Evolutionary conservation across 2,888 invertebrate genomes (phyloP).

Genomic region (Leptinotarsa rubiginosa): DNA sequence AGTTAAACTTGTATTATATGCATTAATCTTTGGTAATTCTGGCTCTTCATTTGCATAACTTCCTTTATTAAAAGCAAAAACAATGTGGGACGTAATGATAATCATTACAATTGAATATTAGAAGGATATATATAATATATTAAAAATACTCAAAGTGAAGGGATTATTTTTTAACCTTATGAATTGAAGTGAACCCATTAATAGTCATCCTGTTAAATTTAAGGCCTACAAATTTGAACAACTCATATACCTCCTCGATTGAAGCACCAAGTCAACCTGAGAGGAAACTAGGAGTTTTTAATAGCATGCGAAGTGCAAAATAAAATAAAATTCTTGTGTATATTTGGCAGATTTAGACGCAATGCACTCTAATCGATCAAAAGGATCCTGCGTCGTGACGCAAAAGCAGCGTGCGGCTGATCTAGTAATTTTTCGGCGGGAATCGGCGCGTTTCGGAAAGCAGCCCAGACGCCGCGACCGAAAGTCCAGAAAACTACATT

Average conservation of each 20-base stretch:
- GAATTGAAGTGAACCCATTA: not conserved
- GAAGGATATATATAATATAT: too few species aligned
- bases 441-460: conserved; percentile 55
- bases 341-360: conserved; percentile 37
- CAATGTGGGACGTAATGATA: too few species aligned
- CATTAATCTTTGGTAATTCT: too few species aligned
- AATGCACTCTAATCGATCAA: conserved; percentile 51
- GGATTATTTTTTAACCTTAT: not conserved
- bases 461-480: conserved; percentile 56
- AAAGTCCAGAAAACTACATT: conserved; percentile 49
- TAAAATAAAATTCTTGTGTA: conserved; percentile 19
- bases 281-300: conserved; percentile 15
- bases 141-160: too few species aligned
- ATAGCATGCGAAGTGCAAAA: conserved; percentile 15
- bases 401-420: conserved; percentile 45
- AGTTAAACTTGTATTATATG: too few species aligned
- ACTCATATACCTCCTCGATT: not conserved
- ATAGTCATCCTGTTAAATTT: not conserved
- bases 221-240: not conserved
- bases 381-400: conserved; percentile 52
- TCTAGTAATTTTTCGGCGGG: conserved; percentile 50
- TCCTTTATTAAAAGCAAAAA: too few species aligned
- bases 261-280: not conserved
- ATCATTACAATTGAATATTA: too few species aligned
- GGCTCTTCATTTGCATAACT: too few species aligned